Conservation (phyloP, 2,797 vertebrate species). For the Hippocampus kuda region DNA sequence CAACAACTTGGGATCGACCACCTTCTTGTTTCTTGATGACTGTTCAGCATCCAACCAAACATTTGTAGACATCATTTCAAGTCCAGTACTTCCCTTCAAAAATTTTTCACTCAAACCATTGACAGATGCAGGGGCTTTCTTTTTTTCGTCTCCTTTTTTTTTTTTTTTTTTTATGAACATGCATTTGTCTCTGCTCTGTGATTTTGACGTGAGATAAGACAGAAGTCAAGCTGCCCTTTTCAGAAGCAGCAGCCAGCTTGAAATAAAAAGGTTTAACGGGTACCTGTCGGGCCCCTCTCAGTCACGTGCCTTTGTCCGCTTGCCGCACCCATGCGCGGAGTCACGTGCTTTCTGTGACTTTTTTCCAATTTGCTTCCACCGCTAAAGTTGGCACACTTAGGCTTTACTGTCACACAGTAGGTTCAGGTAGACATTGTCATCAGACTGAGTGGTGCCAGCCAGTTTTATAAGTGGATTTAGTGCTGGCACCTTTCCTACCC, state of each 20-base stretch:
- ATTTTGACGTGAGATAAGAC: conserved; percentile 56
- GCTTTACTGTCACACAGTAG: conserved; percentile 26
- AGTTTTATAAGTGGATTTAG: conserved; percentile 59
- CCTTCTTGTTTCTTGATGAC: no score
- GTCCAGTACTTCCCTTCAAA: conserved; percentile 12
- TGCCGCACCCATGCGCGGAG: conserved; percentile 38
- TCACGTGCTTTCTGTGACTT: conserved; percentile 12
- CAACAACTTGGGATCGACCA: no score
- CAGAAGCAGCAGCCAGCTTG: conserved; percentile 45
- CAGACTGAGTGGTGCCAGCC: conserved; percentile 58
- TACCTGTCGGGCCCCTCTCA: conserved; percentile 53
- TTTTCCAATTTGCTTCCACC: conserved; percentile 19
- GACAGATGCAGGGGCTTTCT: conserved; percentile 54
- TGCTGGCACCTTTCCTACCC: conserved; percentile 45
- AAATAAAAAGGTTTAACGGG: conserved; percentile 63
- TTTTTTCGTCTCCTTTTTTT: conserved; percentile 10
- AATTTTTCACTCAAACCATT: conserved; percentile 35
- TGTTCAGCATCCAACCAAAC: no score
- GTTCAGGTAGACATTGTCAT: conserved; percentile 46
- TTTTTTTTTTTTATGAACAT: neutral
- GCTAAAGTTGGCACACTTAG: conserved; percentile 37
- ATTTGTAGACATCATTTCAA: neutral
- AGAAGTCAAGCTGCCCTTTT: conserved; percentile 49
- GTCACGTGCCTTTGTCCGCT: conserved; percentile 62
- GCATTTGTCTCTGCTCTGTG: conserved; percentile 25